Base-by-base conservation (phyloP, 2,888 invertebrate genomes). In the Dicyrtoma fusca region DNA sequence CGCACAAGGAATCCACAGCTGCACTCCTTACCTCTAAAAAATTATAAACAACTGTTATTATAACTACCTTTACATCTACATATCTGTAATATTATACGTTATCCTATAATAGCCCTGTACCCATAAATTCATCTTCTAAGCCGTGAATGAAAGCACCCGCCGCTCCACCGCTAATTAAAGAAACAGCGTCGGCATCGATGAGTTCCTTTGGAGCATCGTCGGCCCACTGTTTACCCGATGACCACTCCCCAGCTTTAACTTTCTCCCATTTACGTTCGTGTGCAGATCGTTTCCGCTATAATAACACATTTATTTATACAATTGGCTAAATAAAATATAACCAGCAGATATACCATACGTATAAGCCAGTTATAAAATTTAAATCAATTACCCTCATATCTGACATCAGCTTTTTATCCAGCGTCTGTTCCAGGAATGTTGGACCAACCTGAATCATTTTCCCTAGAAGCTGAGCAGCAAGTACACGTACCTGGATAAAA, bases 81-180 rank as follows among this genome's bases (percentile, higher is more conserved):
- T n/a, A n/a, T n/a, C n/a, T n/a, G n/a, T n/a, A n/a, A n/a, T n/a
- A n/a, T n/a, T n/a, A n/a, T n/a, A n/a, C n/a, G n/a, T n/a, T n/a
- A 8, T 8, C 34, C 34, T 34, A 34, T 34, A 72, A 74, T 6
- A 76, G 81, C 19, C n/a, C 2, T 21, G 77, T 81, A 89, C 89
- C 93, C 84, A 96, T 87, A 84, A 92, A 97, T 85, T 99, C 98
- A 85, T 99, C 99, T 86, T 99, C 98, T 45, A 99, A 87, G 0
- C 97, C 98, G 83, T 98, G 97, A 76, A 99, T 96, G 84, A 98
- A 94, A 64, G 98, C 98, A 0, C 98, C 98, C 84, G 97, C 98
- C 0, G 98, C 95, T 0, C 97, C 97, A 79, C 94, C 94, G 23
- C 91, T 91, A 85, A 96, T 92, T 79, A 97, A 86, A 66, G 88